A percentile compares a stretch with the other conserved stretches of the same genome.
These are phyloP conservation scores for Amphiprion percula DNA, from an alignment of 2,113 vertebrate species.

Conservation along the genomic window DNA sequence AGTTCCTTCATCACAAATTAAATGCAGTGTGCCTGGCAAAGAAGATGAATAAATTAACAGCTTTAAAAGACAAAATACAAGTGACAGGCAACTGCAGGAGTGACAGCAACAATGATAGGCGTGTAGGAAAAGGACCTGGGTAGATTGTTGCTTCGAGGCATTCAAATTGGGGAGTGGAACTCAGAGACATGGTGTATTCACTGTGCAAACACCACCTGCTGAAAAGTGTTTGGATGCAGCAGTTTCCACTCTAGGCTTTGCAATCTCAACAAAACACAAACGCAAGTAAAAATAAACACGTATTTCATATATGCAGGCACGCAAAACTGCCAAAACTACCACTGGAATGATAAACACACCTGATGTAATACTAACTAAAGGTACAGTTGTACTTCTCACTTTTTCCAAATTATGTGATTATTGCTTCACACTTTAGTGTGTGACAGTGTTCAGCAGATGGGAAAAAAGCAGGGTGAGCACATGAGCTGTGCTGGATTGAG, in stretches of 20 bases:
- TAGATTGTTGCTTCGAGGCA: slow-evolving; percentile 51
- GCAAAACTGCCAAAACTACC: slow-evolving; percentile 2
- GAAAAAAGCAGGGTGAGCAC: background rate
- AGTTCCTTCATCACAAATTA: slow-evolving; percentile 63
- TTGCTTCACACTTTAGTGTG: slow-evolving; percentile 19
- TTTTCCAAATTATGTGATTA: slow-evolving; percentile 3
- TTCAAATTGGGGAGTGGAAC: slow-evolving; percentile 37
- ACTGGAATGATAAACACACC: slow-evolving; percentile 1
- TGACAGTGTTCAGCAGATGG: slow-evolving; percentile 31
- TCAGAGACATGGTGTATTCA: slow-evolving; percentile 38
- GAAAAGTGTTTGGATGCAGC: slow-evolving; percentile 47
- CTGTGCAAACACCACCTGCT: slow-evolving; percentile 57
- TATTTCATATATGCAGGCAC: background rate
- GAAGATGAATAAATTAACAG: slow-evolving; percentile 66
- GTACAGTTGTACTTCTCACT: background rate
- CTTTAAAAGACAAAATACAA: slow-evolving; percentile 58
- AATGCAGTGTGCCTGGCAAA: slow-evolving; percentile 59
- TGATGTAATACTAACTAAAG: background rate
- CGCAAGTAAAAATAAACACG: slow-evolving; percentile 20
- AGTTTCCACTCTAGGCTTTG: slow-evolving; percentile 18
- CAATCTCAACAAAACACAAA: slow-evolving; percentile 34
- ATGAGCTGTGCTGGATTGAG: background rate
- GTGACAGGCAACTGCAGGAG: slow-evolving; percentile 54
- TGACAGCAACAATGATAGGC: slow-evolving; percentile 59
- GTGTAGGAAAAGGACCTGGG: slow-evolving; percentile 31